Evolutionary conservation across 92 coral and sea anemone species (phyloP).

Genomic region (Palythoa heliodiscus): DNA sequence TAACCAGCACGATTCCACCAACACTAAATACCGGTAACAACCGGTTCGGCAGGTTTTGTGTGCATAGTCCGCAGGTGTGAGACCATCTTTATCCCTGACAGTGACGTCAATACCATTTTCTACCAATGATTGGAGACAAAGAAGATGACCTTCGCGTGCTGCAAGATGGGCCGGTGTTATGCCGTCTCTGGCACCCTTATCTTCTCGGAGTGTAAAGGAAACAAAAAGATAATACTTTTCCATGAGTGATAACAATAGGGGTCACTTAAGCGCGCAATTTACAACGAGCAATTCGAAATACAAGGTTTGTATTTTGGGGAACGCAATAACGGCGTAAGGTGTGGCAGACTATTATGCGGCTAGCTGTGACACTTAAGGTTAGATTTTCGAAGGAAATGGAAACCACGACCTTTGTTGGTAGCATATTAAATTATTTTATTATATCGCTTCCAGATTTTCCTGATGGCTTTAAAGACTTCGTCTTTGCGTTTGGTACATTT

Average conservation of each 20-base stretch:
- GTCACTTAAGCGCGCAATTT: too few relatives aligned
- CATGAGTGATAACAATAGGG: background rate
- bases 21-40: conserved; percentile 86
- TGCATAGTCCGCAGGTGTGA: conserved; percentile 84
- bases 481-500: too few relatives aligned
- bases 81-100: conserved; percentile 79
- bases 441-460: too few relatives aligned
- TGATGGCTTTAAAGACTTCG: too few relatives aligned
- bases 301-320: too few relatives aligned
- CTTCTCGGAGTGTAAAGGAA: conserved; percentile 33
- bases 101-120: conserved; percentile 89
- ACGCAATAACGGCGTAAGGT: too few relatives aligned
- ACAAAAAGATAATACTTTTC: background rate
- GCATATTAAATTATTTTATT: too few relatives aligned
- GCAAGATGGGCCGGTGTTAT: conserved; percentile 90
- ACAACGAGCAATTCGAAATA: too few relatives aligned
- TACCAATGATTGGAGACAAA: conserved; percentile 87
- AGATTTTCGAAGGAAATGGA: too few relatives aligned
- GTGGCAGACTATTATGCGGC: too few relatives aligned
- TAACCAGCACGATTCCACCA: conserved; percentile 91
- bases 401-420: too few relatives aligned
- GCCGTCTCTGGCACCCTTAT: conserved; percentile 69
- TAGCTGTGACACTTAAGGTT: too few relatives aligned
- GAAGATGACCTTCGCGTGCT: conserved; percentile 89
- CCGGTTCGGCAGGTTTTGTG: conserved; percentile 84